Evolutionary conservation across 23 tunicate species (phyloP), one percentile per base, ranked within the genome.

Genomic region (Trididemnum clinides): DNA sequence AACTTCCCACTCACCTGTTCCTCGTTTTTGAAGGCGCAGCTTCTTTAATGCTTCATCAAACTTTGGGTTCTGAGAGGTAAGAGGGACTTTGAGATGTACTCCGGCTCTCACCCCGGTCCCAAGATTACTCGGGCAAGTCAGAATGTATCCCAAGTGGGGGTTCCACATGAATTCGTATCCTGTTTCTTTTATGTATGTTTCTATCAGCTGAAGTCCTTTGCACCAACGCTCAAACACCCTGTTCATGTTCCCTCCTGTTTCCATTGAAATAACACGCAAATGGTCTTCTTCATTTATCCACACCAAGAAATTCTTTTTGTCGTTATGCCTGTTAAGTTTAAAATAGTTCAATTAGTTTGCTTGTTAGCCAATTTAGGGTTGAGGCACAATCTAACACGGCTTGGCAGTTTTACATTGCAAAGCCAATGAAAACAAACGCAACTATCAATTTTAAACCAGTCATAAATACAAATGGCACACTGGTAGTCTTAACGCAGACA

Each of bases 91-190:
- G 21, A 96, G 72, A 80, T 96, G 99, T 63, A 96, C 99, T 15
- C 99, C 99, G 58, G 99, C 99, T 2, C 99, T 72, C 5, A 95
- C 99, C n/a, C 99, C 99, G 0, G 99, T 95, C 7, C 99, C 99
- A 0, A 96, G 72, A 82, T 96, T 96, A 75, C 97, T 91, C 39
- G 99, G 99, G 85, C 99, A 96, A 30, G 99, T 96, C 34, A 96
- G 85, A 57, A 96, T 50, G 90, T 64, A 96, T 1, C 99, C 99
- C 10, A 96, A 83, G 69, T 96, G 99, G 21, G 87, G 91, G 88
- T 91, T 96, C 97, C 96, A 93, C 97, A 91, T 91, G 90, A 78
- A 88, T 34, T 96, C 97, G 70, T 93, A 80, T 19, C 99, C 99
- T 20, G 35, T 39, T 25, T 88, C 90, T 76, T 96, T 88, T 88